Base-by-base conservation (phyloP, 2,888 invertebrate genomes). In the Drosophila stalkeri region DNA sequence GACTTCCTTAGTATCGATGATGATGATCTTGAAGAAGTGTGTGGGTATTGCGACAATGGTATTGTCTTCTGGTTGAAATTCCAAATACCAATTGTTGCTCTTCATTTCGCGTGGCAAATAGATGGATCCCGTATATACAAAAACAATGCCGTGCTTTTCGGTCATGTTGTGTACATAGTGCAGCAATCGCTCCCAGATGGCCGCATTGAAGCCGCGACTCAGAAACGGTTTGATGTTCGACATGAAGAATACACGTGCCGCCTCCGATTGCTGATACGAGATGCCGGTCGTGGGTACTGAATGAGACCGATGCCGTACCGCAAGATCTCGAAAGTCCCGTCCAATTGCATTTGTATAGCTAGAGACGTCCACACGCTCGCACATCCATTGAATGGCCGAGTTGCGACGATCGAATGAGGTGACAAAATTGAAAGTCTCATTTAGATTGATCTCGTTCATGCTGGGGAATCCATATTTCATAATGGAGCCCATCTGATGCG, bases 391-490 rank as follows among this genome's bases (percentile, higher is more conserved):
- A 43, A 86, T 79, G 12, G 85, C 66, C 16, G 87, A 79, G 49
- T 86, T 86, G 0, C 84, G 81, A 2, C 87, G 90, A 74, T 86
- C 86, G 35, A 86, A 89, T 0, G 90, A 75, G 18, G 82, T 89
- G 3, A 86, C 86, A 72, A 89, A 90, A 27, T 73, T 71, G 35
- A 65, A 89, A 2, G 71, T 72, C 37, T 83, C 83, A 51, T 83
- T 87, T 0, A 83, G 16, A 11, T 57, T 73, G 2, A 86, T 86
- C 18, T 90, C 90, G 16, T 89, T 90, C 72, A 80, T 90, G 71
- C 90, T 89, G 2, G 86, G 86, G 16, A 86, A 86, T 0, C 86
- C 86, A 12, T 89, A 86, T 33, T 86, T 86, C 90, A 86, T 86
- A 33, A 86, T 75, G 16, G 64, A 35, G 20, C 77, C 80, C 70